Percentiles rank a stretch among this genome's conserved stretches.
phyloP scores from a whole-genome alignment of 2,113 vertebrate genomes.

The Pygoscelis adeliae region DNA sequence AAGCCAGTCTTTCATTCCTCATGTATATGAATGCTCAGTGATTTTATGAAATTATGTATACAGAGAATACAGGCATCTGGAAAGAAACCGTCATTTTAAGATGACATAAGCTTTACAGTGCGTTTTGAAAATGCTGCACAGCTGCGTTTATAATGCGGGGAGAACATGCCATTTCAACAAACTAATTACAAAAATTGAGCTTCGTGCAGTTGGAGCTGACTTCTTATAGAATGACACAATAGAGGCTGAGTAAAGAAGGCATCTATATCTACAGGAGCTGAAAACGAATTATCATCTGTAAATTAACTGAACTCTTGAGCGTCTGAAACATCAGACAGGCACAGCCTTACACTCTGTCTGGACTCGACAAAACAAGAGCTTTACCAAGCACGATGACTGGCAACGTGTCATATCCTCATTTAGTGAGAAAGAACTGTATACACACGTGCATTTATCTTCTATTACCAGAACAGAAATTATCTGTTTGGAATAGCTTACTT shows the following conservation, averaged over 20 bases:
- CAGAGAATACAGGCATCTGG: not conserved
- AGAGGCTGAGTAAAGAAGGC: not conserved
- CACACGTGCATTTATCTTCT: not conserved
- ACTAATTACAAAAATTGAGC: not conserved
- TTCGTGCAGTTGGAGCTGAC: not conserved
- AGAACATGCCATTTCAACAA: not conserved
- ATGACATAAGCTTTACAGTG: not conserved
- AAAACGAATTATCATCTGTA: not conserved
- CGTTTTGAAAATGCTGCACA: not conserved
- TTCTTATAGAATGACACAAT: not conserved
- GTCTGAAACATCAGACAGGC: not conserved
- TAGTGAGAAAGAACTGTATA: not conserved
- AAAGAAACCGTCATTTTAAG: not conserved
- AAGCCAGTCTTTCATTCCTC: not conserved
- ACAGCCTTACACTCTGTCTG: not conserved
- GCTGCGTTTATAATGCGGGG: not conserved
- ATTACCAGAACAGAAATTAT: not conserved
- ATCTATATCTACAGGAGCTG: not conserved
- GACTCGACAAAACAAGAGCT: not conserved
- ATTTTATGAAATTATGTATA: not conserved
- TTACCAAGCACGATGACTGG: not conserved
- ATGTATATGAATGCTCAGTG: not conserved
- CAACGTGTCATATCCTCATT: not conserved
- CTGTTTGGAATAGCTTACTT: constrained; percentile 1
- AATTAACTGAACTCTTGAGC: not conserved